Evolutionary conservation across 2,888 invertebrate genomes (phyloP), one percentile per base, ranked within the genome.

Genomic region (Emmelina monodactyla): DNA sequence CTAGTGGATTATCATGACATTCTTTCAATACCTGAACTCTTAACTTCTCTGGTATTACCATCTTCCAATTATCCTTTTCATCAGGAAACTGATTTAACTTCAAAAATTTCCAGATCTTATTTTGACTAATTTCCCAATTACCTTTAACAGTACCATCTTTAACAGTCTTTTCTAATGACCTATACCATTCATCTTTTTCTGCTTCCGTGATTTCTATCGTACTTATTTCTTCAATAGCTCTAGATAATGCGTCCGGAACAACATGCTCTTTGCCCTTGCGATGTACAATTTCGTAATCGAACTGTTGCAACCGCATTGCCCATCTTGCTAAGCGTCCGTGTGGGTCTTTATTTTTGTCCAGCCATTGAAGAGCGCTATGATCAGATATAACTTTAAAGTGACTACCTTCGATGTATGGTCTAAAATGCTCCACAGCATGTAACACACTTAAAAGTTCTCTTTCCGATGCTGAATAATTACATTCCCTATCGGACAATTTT

Each of bases 361-460:
- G 19, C 36, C 36, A 40, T 16, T 33, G 22, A 11, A 39, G 22
- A 10, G 37, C 37, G 12, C 31, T 30, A 16, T 33, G 33, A 10
- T 38, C 29, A 12, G 33, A 28, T 7, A 25, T 31, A 2, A 38
- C 30, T 9, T 16, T 37, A 15, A 37, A 38, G n/a, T 31, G 34
- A 6, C 4, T 22, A 1, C 41, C 41, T n/a, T 44, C 43, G 7
- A 44, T 30, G 10, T 41, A 44, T 7, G 40, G 38, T 12, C 43
- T 12, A n/a, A 39, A 41, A 9, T 44, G 32, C 22, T 41, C 41
- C 2, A 41, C 28, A 1, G 41, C 41, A 28, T 35, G 28, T 2
- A 44, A 12, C 1, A 44, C 41, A 16, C 37, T 37, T 12, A 43
- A 16, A 7, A 35, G 15, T 19, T 43, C 43, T 7, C 41, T 30